Base-by-base conservation (phyloP, 2,888 invertebrate species). In the Cremastinae sp. region DNA sequence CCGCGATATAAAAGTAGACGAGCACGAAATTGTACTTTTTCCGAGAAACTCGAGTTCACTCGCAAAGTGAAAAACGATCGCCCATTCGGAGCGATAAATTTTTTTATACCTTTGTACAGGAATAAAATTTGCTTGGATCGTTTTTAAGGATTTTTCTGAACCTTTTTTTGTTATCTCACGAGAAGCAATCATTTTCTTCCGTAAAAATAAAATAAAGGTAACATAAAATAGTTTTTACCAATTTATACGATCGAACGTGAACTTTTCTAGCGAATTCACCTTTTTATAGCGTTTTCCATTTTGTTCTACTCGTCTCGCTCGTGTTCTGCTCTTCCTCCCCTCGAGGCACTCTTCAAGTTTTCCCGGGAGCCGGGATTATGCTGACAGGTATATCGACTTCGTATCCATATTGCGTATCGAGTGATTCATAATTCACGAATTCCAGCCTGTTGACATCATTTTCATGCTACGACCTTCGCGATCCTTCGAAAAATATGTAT, bases 261-360 rank as follows among this genome's bases (percentile, higher is more conserved):
- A n/a, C n/a, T n/a, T n/a, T 18, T 12, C 36, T 28, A 28, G 3
- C 14, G n/a, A 7, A 14, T 45, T 54, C 54, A 41, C 58, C 10
- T 41, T 66, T 71, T 28, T 45, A 54, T 41, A 51, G 20, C 58
- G 73, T 43, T 53, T 54, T 66, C 56, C 34, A 36, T 47, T 64
- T 41, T 61, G 16, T 22, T 47, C 47, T 38, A 28, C 49, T 43
- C 28, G 72, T 70, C 64, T 22, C 73, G 61, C 73, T 64, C 69
- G 72, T 76, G 71, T 76, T 73, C 62, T 66, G 65, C 70, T 65
- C 74, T 74, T 73, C 72, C 69, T 78, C 28, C 53, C 71, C 75
- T 69, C 72, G 71, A 78, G 69, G 71, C 70, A 12, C 69, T 75
- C 73, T 69, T 45, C 70, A 73, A 66, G 70, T 76, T 80, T 76